Evolutionary conservation across 2,888 invertebrate species (phyloP), one percentile per base, ranked within the genome.

Genomic region (Encarsia formosa): DNA sequence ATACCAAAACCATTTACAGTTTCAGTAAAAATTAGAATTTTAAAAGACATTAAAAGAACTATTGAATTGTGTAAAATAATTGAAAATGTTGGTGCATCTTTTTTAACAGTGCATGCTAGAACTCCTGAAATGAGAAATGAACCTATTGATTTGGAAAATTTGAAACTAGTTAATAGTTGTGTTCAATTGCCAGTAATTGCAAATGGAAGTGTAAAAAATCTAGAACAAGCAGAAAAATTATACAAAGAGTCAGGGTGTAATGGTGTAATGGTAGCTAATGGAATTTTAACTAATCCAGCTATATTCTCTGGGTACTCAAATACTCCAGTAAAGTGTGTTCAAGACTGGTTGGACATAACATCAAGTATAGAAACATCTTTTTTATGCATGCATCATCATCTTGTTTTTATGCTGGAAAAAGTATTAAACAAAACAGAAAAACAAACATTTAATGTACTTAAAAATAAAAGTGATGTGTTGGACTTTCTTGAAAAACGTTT

Each of bases 361-460:
- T 76, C 84, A 39, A 77, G 70, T 44, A 72, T 77, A 46, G 75
- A 76, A 32, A 69, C 78, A 5, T 68, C 64, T 46, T 96, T 90
- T 73, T 85, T 88, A 61, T 85, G 85, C 67, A 93, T 97, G 67
- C 98, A 98, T 76, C 95, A 97, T 71, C 98, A 98, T 76, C 80
- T 98, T 57, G 91, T 93, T 44, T 95, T 93, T 71, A 98, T 98
- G 98, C 79, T 93, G 65, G 92, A 94, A 65, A 87, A 86, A 73
- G 70, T 87, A 32, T 77, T 96, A 61, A 79, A 83, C 0, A 87
- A 85, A 64, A 75, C 80, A 43, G 83, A 89, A 64, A 84, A 90
- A 65, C 77, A 82, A 59, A 75, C 84, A 42, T 94, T 97, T 67
- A 95, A 95, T 74, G 80, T 81, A 59, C 77, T 93, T 18, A 81